Evolutionary conservation across 2,113 vertebrate species (phyloP).

Genomic region (Cacatua alba): DNA sequence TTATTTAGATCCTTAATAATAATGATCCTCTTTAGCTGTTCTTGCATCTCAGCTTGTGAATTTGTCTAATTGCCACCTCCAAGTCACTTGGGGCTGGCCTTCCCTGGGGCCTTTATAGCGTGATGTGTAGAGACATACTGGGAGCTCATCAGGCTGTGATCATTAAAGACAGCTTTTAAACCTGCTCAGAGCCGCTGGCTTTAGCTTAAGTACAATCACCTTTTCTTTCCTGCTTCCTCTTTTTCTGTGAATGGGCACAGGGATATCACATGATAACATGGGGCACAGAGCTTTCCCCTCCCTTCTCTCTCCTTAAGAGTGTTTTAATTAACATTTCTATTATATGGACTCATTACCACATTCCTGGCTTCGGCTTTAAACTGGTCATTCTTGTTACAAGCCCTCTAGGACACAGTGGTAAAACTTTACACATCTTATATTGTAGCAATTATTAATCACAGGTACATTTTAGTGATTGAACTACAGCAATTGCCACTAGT

Average conservation of each 20-base stretch:
- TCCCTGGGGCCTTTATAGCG: accelerated
- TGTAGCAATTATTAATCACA: slow-evolving; percentile 65
- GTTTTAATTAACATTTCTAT: slow-evolving; percentile 68
- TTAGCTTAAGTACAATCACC: background rate
- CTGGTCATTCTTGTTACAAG: slow-evolving; percentile 60
- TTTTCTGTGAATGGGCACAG: background rate
- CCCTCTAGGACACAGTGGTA: slow-evolving; percentile 58
- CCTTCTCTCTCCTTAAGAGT: background rate
- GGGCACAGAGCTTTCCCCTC: background rate
- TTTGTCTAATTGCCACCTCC: background rate
- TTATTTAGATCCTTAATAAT: background rate
- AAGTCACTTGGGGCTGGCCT: background rate
- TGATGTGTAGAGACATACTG: background rate
- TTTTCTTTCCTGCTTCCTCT: background rate
- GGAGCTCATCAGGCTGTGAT: background rate
- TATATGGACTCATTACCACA: slow-evolving; percentile 61
- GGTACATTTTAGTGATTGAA: slow-evolving; percentile 37
- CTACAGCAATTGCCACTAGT: slow-evolving; percentile 42
- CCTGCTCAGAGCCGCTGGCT: background rate
- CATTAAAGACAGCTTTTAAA: background rate
- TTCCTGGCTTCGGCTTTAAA: slow-evolving; percentile 59
- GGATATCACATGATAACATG: slow-evolving; percentile 22
- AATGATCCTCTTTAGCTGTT: background rate
- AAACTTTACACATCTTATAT: slow-evolving; percentile 58
- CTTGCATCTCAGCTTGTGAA: background rate